A percentile compares a stretch with the other conserved stretches of the same genome.
Evolutionary conservation across 1,140 invertebrate species (phyloP).

Genomic region (Drosophila rhopaloa): DNA sequence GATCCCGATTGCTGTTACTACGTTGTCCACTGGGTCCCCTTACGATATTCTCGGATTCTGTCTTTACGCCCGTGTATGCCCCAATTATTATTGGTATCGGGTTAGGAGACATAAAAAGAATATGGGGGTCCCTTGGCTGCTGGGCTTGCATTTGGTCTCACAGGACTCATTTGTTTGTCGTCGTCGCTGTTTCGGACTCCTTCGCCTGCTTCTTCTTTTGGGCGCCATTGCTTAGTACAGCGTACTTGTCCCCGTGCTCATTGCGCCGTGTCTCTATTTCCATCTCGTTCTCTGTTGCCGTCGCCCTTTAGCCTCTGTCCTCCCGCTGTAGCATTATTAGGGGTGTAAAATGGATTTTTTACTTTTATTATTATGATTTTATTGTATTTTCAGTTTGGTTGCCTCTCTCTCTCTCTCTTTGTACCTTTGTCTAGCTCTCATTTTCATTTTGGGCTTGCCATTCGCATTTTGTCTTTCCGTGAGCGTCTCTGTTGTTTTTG

Average conservation of each 20-base stretch:
- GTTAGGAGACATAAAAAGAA: not conserved
- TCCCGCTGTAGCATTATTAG: slow-evolving; percentile 62
- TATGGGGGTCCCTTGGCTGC: slow-evolving; percentile 33
- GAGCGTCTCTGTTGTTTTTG: slow-evolving; percentile 15
- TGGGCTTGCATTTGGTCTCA: slow-evolving; percentile 78
- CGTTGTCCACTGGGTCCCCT: slow-evolving; percentile 7
- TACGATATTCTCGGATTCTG: not conserved
- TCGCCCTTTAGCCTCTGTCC: slow-evolving; percentile 47
- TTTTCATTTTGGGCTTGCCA: slow-evolving; percentile 66
- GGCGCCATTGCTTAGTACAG: slow-evolving; percentile 42
- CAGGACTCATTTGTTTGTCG: slow-evolving; percentile 82
- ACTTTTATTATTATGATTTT: slow-evolving; percentile 84
- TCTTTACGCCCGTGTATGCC: slow-evolving; percentile 1
- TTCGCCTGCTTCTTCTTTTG: slow-evolving; percentile 2
- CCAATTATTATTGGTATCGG: slow-evolving; percentile 68
- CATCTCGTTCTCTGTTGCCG: slow-evolving; percentile 18
- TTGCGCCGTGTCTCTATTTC: slow-evolving; percentile 35
- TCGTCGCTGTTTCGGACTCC: slow-evolving; percentile 17
- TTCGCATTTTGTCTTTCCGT: slow-evolving; percentile 66
- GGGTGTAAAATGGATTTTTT: slow-evolving; percentile 84
- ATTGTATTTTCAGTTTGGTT: slow-evolving; percentile 78
- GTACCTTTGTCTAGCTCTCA: slow-evolving; percentile 54
- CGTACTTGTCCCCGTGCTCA: slow-evolving; percentile 37
- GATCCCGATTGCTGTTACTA: not conserved
- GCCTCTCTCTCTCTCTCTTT: slow-evolving; percentile 6